Conservation (phyloP, 2,888 invertebrate genomes). For the Dicroscelio sp. region DNA sequence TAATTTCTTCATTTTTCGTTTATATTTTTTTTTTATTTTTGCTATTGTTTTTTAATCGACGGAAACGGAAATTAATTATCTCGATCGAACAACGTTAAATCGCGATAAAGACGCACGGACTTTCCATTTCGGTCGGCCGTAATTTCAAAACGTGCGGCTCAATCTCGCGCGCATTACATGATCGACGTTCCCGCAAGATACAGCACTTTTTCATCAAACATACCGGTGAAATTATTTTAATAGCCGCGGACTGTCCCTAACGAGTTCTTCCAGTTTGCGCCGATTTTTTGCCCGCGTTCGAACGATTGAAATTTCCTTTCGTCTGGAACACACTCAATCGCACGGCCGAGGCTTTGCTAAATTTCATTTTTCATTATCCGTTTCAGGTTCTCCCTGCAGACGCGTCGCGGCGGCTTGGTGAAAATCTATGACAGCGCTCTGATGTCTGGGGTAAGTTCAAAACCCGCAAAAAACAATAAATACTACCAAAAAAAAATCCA, state of each 20-base stretch:
- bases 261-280: constrained; percentile 58
- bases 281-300: constrained; percentile 28
- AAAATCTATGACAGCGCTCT: constrained; percentile 98
- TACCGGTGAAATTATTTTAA: constrained; percentile 70
- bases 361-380: not conserved
- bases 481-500: no score
- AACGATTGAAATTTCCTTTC: constrained; percentile 51
- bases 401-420: constrained; percentile 97
- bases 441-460: constrained; percentile 94
- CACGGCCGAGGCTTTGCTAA: not conserved
- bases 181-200: constrained; percentile 47
- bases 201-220: constrained; percentile 61
- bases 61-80: constrained; percentile 41
- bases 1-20: constrained; percentile 9
- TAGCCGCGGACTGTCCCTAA: constrained; percentile 45
- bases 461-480: no score
- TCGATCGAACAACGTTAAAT: constrained; percentile 47
- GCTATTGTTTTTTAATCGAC: not conserved
- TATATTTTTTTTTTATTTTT: constrained; percentile 1
- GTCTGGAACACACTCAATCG: not conserved
- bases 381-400: constrained; percentile 96
- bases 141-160: constrained; percentile 84
- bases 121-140: constrained; percentile 84
- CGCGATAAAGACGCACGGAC: constrained; percentile 43
- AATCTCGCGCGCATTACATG: constrained; percentile 58